Evolutionary conservation across 2,797 vertebrate species (phyloP).

Genomic region (Bucorvus abyssinicus): DNA sequence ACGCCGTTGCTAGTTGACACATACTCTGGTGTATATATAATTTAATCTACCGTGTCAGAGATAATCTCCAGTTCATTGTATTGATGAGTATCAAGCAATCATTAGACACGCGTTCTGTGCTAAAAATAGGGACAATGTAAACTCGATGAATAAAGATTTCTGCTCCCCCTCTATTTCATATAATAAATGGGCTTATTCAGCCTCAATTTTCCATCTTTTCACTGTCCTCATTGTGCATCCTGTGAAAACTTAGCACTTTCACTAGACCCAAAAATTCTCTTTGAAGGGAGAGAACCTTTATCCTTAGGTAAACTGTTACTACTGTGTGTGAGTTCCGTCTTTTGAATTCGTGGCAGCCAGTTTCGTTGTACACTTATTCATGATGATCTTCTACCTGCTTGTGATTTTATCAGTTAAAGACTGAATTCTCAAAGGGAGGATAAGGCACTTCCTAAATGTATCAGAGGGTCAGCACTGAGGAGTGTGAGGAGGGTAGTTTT

Average conservation of each 20-base stretch:
- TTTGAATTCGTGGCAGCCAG: background rate
- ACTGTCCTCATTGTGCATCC: background rate
- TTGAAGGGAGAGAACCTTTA: background rate
- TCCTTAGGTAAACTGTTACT: background rate
- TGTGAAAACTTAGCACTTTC: background rate
- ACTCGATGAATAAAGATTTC: background rate
- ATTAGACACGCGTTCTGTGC: accelerated
- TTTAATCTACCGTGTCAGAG: background rate
- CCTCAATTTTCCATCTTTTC: background rate
- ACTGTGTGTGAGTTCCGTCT: background rate
- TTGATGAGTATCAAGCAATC: background rate
- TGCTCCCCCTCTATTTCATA: background rate
- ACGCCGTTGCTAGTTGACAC: background rate
- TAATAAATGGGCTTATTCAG: background rate
- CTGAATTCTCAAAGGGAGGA: background rate
- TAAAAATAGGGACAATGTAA: background rate
- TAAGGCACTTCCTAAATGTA: background rate
- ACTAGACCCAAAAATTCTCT: background rate
- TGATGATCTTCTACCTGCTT: background rate
- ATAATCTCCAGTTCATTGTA: background rate
- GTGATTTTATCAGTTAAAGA: background rate
- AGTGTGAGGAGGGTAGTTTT: background rate
- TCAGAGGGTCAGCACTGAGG: background rate
- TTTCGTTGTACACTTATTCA: background rate
- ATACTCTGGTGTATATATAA: background rate